Evolutionary conservation across 1,140 invertebrate genomes (phyloP), one percentile per base, ranked within the genome.

Genomic region (Thaumetopoea pityocampa): DNA sequence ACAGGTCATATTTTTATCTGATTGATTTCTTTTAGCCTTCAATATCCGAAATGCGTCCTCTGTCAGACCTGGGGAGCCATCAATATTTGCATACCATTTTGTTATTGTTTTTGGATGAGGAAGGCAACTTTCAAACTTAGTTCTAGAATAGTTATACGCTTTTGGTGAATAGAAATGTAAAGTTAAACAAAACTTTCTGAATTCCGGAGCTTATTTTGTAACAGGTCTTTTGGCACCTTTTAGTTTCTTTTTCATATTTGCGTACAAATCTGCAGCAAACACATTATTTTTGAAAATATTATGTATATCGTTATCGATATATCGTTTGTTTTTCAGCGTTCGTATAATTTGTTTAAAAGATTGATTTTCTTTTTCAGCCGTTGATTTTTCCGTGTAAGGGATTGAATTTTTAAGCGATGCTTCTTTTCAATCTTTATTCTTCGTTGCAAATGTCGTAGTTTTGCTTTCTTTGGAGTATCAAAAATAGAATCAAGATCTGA

Each of bases 401-500:
- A 33, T 18, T 46, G 34, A 24, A 46, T 37, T 37, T 30, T 37
- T 16, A 23, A 11, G 4, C 7, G 23, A 37, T 46, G 43, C 15
- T 30, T 46, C 15, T 28, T 36, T 36, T 46, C 17, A 2, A 46
- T 4, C 4, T 8, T 2, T 14, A n/a, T 37, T 37, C 32, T 46
- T 7, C 14, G 23, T 6, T 34, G 16, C 24, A 46, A 46, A 9
- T 46, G 7, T 30, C 43, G 16, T 9, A 46, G 32, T 10, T 37
- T 46, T 16, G 17, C 16, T 46, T 46, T 18, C 18, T 18, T 23
- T 7, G 43, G 43, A n/a, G 33, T 32, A 9, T 46, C 43, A 9
- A 46, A 46, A 30, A 46, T 26, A 7, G 33, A 46, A 17, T 46
- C 43, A 9, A 36, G 33, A 32, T 46, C 43, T 3, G 43, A 46